Base-by-base conservation (phyloP, 2,888 invertebrate genomes). In the Drosophila crucigera region DNA sequence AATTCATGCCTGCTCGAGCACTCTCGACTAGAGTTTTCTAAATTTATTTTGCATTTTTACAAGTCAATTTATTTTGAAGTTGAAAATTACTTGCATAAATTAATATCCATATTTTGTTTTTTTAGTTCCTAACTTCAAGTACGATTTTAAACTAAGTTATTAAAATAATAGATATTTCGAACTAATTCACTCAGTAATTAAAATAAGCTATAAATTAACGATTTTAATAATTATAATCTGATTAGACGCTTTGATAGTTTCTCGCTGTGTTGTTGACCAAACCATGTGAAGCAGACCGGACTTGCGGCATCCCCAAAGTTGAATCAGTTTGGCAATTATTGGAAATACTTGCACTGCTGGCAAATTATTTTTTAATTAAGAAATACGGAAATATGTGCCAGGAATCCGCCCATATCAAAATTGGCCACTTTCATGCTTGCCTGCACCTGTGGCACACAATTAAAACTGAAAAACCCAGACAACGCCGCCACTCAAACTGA, bases 351-450 rank as follows among this genome's bases (percentile, higher is more conserved):
- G 61, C 55, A 37, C 64, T 49, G 37, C 47, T 47, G 54, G 35
- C 47, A 68, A 82, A 86, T 80, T 71, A 73, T 68, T 88, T 85
- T 75, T 75, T 85, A 87, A 88, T 87, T 89, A 85, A 80, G 88
- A 86, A 84, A 68, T 66, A 63, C 54, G 60, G 10, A 71, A 72
- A 83, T 70, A 47, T 81, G 64, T 82, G 69, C 30, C 75, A 58
- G 50, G 52, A 31, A 52, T 31, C 37, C 59, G 19, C 19, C 28
- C 54, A 41, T 50, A 31, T 39, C 37, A 25, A 31, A 43, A 54
- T 54, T 72, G 76, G 75, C 89, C 90, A 90, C 89, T 85, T 90
- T 89, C 75, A 88, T 70, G 89, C 80, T 72, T 89, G 73, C 43
- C 75, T 76, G 89, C 90, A 89, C 84, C 91, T 89, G 79, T 61